A percentile compares a stretch with the other conserved stretches of the same genome.
Evolutionary conservation across 2,888 invertebrate genomes (phyloP).

Genomic region (Harpalus rufipes): DNA sequence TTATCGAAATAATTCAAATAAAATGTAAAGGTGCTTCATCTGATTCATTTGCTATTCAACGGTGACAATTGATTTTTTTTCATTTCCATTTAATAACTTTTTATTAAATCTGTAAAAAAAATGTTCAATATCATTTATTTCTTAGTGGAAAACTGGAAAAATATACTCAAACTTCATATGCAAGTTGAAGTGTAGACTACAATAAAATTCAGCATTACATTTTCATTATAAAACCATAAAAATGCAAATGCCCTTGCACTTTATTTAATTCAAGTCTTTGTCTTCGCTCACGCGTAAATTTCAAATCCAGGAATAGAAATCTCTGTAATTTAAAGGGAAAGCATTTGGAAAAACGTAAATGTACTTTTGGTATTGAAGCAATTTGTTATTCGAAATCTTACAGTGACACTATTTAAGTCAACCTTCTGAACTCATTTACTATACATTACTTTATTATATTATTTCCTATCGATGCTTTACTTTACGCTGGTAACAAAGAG

Average conservation of each 20-base stretch:
- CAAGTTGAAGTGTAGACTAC: background rate
- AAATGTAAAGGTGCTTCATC: background rate
- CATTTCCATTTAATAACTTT: background rate
- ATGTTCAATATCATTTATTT: background rate
- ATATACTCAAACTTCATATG: background rate
- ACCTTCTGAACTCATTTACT: background rate
- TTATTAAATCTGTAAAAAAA: background rate
- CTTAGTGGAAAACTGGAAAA: background rate
- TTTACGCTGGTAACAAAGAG: background rate
- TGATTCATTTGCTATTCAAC: background rate
- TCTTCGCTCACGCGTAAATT: slow-evolving; percentile 29
- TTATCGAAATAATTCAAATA: background rate
- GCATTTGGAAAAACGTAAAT: slow-evolving; percentile 53
- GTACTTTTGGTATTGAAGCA: slow-evolving; percentile 10
- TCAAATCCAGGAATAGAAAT: slow-evolving; percentile 35
- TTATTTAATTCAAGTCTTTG: slow-evolving; percentile 15
- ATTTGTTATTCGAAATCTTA: background rate
- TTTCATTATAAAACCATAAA: slow-evolving; percentile 49
- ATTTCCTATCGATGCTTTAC: background rate
- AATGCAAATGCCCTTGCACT: slow-evolving; percentile 27
- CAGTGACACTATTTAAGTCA: background rate
- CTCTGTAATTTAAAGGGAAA: slow-evolving; percentile 43
- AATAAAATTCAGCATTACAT: slow-evolving; percentile 24
- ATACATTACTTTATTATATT: slow-evolving; percentile 4
- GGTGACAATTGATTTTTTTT: background rate